phyloP scores from a whole-genome alignment of 2,888 invertebrate species.

The Syrphus vitripennis region DNA sequence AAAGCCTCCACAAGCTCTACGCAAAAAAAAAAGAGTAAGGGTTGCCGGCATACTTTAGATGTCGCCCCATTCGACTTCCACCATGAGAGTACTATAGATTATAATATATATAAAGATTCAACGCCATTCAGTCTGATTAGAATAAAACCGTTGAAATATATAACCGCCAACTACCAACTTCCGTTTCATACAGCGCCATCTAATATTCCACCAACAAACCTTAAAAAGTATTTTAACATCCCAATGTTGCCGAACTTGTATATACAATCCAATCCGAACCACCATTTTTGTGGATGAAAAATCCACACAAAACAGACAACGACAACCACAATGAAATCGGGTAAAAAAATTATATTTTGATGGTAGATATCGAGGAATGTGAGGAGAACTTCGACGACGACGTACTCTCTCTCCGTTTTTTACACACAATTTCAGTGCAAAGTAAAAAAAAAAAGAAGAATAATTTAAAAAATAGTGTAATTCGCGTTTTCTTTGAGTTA shows the following conservation, averaged over 20 bases:
- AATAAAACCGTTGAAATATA: neutral
- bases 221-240: neutral
- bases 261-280: slow-evolving; percentile 55
- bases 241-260: slow-evolving; percentile 5
- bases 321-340: slow-evolving; percentile 54
- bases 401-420: slow-evolving; percentile 63
- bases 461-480: neutral
- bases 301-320: slow-evolving; percentile 52
- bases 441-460: slow-evolving; percentile 49
- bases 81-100: too few relatives aligned
- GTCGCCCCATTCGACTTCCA: too few relatives aligned
- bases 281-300: slow-evolving; percentile 61
- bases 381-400: slow-evolving; percentile 66
- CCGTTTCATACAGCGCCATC: slow-evolving; percentile 21
- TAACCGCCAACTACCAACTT: neutral
- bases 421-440: slow-evolving; percentile 40
- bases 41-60: too few relatives aligned
- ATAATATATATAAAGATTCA: too few relatives aligned
- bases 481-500: slow-evolving; percentile 55
- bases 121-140: neutral
- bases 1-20: too few relatives aligned
- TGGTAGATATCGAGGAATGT: slow-evolving; percentile 68
- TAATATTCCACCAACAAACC: neutral
- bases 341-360: slow-evolving; percentile 68
- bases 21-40: too few relatives aligned